These are phyloP conservation scores for Zosterops lateralis DNA, from an alignment of 2,113 vertebrate genomes.

Conservation along the genomic window DNA sequence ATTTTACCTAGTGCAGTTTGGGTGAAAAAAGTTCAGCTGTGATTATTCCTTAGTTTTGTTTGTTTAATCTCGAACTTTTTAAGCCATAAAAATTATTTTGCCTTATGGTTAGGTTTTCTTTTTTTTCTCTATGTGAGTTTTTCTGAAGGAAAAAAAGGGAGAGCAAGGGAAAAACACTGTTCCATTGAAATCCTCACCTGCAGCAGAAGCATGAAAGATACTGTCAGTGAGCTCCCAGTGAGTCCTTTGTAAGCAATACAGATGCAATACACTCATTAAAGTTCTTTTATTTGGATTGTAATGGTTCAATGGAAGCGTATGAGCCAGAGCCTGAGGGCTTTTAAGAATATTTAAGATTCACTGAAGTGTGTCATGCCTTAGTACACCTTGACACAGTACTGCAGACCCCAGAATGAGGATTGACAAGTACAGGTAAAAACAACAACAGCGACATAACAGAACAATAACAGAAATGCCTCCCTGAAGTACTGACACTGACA, in stretches of 20 bases:
- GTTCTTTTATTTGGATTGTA: slow-evolving; percentile 59
- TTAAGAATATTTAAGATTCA: slow-evolving; percentile 44
- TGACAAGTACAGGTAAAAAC: slow-evolving; percentile 15
- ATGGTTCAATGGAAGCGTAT: slow-evolving; percentile 48
- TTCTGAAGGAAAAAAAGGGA: background rate
- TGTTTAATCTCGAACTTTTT: slow-evolving; percentile 57
- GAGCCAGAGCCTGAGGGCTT: slow-evolving; percentile 38
- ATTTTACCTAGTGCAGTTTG: background rate
- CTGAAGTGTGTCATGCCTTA: slow-evolving; percentile 46
- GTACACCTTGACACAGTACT: slow-evolving; percentile 22
- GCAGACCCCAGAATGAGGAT: slow-evolving; percentile 5
- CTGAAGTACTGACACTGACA: slow-evolving; percentile 21
- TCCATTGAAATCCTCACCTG: slow-evolving; percentile 48
- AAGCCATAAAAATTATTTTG: slow-evolving; percentile 21
- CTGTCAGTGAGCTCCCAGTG: slow-evolving; percentile 40
- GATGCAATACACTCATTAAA: slow-evolving; percentile 58
- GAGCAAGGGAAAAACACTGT: background rate
- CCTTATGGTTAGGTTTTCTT: background rate
- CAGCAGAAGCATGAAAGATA: slow-evolving; percentile 52
- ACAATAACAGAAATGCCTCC: slow-evolving; percentile 50
- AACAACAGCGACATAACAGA: slow-evolving; percentile 41
- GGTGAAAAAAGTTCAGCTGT: background rate
- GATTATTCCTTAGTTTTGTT: slow-evolving; percentile 25
- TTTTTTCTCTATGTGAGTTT: slow-evolving; percentile 3
- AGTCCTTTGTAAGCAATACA: slow-evolving; percentile 57